These are phyloP conservation scores for Spodoptera picta DNA, from an alignment of 2,888 invertebrate genomes.

Conservation along the genomic window DNA sequence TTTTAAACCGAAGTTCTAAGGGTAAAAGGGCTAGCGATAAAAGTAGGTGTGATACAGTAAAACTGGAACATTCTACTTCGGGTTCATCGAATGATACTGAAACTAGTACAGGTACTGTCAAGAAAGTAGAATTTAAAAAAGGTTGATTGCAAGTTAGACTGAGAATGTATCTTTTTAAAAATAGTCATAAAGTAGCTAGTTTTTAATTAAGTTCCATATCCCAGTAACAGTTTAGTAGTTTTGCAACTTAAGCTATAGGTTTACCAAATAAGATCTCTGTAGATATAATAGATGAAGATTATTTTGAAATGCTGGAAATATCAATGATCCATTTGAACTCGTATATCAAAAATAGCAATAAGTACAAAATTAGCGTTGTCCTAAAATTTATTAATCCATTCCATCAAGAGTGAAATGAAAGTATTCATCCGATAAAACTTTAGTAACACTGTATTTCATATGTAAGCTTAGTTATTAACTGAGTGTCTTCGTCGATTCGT, in stretches of 20 bases:
- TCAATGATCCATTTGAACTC: background rate
- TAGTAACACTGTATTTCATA: too few relatives aligned
- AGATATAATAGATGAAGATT: slow-evolving; percentile 36
- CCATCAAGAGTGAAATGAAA: too few relatives aligned
- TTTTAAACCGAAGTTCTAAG: slow-evolving; percentile 73
- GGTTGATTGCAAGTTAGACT: slow-evolving; percentile 41
- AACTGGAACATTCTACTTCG: slow-evolving; percentile 87
- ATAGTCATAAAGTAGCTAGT: background rate
- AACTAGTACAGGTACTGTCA: slow-evolving; percentile 85
- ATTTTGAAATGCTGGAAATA: background rate
- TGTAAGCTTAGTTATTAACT: too few relatives aligned
- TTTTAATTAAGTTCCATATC: slow-evolving; percentile 12
- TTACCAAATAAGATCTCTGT: slow-evolving; percentile 48
- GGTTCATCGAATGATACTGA: slow-evolving; percentile 89
- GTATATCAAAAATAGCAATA: too few relatives aligned
- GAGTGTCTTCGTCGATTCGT: too few relatives aligned
- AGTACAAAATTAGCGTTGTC: too few relatives aligned
- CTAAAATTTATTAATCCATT: too few relatives aligned
- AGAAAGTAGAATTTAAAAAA: slow-evolving; percentile 75
- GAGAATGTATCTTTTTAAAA: slow-evolving; percentile 14
- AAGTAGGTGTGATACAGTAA: slow-evolving; percentile 67
- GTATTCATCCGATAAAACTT: too few relatives aligned
- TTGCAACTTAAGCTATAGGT: slow-evolving; percentile 20
- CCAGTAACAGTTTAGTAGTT: slow-evolving; percentile 9
- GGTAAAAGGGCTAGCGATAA: slow-evolving; percentile 64